Evolutionary conservation across 1,140 invertebrate species (phyloP).

Genomic region (Cecropterus lyciades): DNA sequence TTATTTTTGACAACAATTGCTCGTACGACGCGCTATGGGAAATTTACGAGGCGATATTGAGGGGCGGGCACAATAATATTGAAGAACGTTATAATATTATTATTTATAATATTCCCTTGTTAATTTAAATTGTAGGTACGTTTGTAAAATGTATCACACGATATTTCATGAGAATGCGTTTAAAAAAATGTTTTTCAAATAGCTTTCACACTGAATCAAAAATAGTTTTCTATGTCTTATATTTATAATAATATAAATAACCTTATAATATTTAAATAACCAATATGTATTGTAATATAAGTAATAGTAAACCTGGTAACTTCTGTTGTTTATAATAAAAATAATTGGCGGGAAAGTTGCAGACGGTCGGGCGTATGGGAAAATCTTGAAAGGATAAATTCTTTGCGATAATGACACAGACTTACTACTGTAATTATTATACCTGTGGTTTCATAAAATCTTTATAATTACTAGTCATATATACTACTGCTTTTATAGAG

Average conservation of each 20-base stretch:
- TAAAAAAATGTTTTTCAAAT: background rate
- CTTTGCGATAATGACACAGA: background rate
- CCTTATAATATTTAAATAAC: too few relatives aligned
- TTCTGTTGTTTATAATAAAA: background rate
- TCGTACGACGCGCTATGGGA: conserved; percentile 63
- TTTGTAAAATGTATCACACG: conserved; percentile 12
- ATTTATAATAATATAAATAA: too few relatives aligned
- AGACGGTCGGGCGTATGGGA: conserved; percentile 3
- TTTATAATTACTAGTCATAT: background rate
- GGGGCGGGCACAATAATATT: conserved; percentile 54
- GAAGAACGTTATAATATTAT: conserved; percentile 44
- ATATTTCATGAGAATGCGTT: background rate
- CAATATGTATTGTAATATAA: too few relatives aligned
- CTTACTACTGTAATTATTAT: background rate
- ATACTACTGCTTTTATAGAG: too few relatives aligned
- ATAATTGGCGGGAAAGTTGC: conserved; percentile 5
- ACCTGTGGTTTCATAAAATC: background rate
- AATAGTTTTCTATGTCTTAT: too few relatives aligned
- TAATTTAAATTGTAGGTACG: conserved; percentile 39
- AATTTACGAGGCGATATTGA: conserved; percentile 70
- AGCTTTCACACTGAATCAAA: background rate
- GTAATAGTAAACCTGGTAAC: background rate
- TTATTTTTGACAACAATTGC: conserved; percentile 77
- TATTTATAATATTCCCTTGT: conserved; percentile 35
- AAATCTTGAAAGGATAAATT: conserved; percentile 1